These are phyloP conservation scores for Copidosoma floridanum DNA, from an alignment of 1,140 invertebrate genomes.

Conservation along the genomic window DNA sequence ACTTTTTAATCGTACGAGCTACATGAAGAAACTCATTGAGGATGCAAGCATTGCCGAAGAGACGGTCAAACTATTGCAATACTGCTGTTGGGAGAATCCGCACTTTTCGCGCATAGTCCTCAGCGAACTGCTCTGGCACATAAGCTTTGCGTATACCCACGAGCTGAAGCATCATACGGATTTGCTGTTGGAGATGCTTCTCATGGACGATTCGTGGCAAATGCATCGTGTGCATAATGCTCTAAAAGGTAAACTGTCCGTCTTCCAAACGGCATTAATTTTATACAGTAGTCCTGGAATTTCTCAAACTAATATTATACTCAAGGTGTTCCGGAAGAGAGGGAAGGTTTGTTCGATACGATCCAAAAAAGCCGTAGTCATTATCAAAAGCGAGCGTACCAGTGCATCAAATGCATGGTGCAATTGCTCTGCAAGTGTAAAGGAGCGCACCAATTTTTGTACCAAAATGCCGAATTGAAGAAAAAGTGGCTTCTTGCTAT, in stretches of 20 bases:
- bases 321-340: constrained; percentile 80
- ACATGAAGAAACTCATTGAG: constrained; percentile 94
- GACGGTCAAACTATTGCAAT: constrained; percentile 83
- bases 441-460: constrained; percentile 71
- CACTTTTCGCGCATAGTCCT: constrained; percentile 86
- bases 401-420: constrained; percentile 95
- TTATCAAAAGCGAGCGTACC: constrained; percentile 95
- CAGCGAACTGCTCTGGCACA: constrained; percentile 89
- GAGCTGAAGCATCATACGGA: constrained; percentile 91
- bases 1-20: constrained; percentile 78
- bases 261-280: too few relatives aligned
- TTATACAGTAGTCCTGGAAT: background rate
- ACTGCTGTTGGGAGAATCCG: constrained; percentile 95
- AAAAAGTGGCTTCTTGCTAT: constrained; percentile 86
- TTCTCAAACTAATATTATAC: constrained; percentile 18
- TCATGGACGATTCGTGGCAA: constrained; percentile 95
- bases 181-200: constrained; percentile 79
- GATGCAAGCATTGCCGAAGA: constrained; percentile 91
- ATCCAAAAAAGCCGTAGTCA: constrained; percentile 89
- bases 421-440: constrained; percentile 83
- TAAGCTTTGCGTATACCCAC: constrained; percentile 92
- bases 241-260: constrained; percentile 82
- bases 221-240: constrained; percentile 89
- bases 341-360: constrained; percentile 91
- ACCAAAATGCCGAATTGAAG: constrained; percentile 74